Evolutionary conservation across 2,113 vertebrate species (phyloP).

Genomic region (Pampusana beccarii): DNA sequence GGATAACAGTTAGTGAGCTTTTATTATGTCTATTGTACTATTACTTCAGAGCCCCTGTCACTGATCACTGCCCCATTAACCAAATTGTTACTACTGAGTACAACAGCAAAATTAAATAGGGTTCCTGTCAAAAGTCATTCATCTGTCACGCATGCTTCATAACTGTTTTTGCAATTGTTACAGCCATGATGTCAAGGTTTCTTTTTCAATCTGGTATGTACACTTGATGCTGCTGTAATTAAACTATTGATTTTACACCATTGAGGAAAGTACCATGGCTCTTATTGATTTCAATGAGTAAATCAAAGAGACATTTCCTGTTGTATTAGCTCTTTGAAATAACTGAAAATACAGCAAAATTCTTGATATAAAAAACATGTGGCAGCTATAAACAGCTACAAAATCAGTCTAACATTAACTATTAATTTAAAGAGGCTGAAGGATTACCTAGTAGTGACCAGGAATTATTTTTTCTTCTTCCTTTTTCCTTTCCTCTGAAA

Average conservation of each 20-base stretch:
- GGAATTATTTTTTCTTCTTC: neutral
- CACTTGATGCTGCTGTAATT: neutral
- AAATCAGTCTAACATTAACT: neutral
- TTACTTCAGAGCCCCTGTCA: neutral
- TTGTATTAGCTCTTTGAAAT: neutral
- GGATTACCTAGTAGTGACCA: neutral
- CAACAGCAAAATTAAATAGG: neutral
- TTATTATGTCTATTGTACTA: neutral
- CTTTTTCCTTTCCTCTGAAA: neutral
- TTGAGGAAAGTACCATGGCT: neutral
- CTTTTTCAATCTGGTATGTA: neutral
- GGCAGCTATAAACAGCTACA: neutral
- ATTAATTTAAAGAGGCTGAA: neutral
- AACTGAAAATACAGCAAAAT: neutral
- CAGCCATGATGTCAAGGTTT: neutral
- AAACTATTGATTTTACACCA: constrained; percentile 14
- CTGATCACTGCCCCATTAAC: neutral
- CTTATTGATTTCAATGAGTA: neutral
- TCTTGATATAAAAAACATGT: neutral
- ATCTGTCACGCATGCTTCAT: neutral
- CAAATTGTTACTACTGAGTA: neutral
- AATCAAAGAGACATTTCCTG: neutral
- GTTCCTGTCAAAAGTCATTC: neutral
- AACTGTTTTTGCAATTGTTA: neutral
- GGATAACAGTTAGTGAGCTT: neutral